phyloP scores from a whole-genome alignment of 2,888 invertebrate species.

The Callimorpha dominula region DNA sequence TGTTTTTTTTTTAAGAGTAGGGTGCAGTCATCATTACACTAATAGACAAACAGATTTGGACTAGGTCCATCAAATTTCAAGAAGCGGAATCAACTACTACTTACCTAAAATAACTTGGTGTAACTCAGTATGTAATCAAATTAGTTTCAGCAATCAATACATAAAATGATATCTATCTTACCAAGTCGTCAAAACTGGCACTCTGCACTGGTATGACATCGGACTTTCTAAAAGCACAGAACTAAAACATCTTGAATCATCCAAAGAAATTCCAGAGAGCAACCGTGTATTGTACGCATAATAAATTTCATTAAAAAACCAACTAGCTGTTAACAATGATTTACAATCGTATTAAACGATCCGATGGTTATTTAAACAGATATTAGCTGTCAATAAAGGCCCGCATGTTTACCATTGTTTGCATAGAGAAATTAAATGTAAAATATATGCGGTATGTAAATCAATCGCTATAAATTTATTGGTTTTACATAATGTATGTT shows the following conservation, averaged over 20 bases:
- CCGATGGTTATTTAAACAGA: constrained; percentile 72
- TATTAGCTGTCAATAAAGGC: constrained; percentile 76
- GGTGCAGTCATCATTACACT: too few relatives aligned
- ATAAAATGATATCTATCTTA: too few relatives aligned
- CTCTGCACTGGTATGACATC: constrained; percentile 31
- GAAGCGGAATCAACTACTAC: too few relatives aligned
- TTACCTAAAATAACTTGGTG: too few relatives aligned
- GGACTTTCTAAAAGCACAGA: constrained; percentile 43
- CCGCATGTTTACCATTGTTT: constrained; percentile 68
- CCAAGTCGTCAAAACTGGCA: neutral
- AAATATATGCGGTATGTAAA: constrained; percentile 48
- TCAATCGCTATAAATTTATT: constrained; percentile 43
- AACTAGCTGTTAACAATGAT: constrained; percentile 72
- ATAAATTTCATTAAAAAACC: constrained; percentile 75
- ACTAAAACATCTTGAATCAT: constrained; percentile 48
- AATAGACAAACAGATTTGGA: too few relatives aligned
- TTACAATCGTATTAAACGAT: constrained; percentile 69
- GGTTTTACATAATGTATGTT: constrained; percentile 22
- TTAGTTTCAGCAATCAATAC: too few relatives aligned
- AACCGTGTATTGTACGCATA: constrained; percentile 71
- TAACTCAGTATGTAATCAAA: too few relatives aligned
- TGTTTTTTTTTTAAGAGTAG: too few relatives aligned
- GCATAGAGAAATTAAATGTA: constrained; percentile 46
- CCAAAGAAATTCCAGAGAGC: constrained; percentile 52
- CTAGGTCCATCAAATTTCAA: too few relatives aligned